Base-by-base conservation (phyloP, 2,888 invertebrate genomes). In the Iselma pallidipennis region DNA sequence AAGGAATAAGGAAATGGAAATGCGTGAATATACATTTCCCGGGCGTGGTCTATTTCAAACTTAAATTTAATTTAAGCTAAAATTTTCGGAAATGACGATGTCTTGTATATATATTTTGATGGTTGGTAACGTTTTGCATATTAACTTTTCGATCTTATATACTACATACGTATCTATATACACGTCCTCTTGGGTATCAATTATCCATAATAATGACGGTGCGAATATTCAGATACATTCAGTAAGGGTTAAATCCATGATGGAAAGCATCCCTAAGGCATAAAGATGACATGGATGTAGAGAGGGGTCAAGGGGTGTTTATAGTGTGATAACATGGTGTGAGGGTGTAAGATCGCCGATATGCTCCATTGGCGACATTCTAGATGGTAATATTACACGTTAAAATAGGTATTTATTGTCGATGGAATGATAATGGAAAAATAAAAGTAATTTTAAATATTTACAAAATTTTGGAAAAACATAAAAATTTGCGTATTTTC, bases 301-400 rank as follows among this genome's bases (percentile, higher is more conserved):
- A 71, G 71, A 73, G 72, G 74, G 61, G 61, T 42, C 48, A 60
- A 60, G 53, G 63, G 63, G 59, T 57, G 56, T 60, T 60, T 52
- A 60, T 56, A 55, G 75, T 74, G 72, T 77, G 80, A 80, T 80
- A 80, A 79, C 78, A 72, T 73, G 74, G 77, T 76, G 78, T 72
- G 75, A 78, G 76, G 73, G 75, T 72, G 76, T 74, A 76, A 78
- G 77, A 79, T 79, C 75, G 71, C 71, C 71, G 61, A 68, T 69
- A 66, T 5, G 1, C 5, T 29, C 5, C 2, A 10, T n/a, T n/a
- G n/a, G n/a, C n/a, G n/a, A n/a, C n/a, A n/a, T n/a, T n/a, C n/a
- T n/a, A n/a, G n/a, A n/a, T n/a, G n/a, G n/a, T n/a, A n/a, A n/a
- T n/a, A n/a, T n/a, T n/a, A n/a, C n/a, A n/a, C n/a, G n/a, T n/a